A percentile compares a stretch with the other conserved stretches of the same genome.
Evolutionary conservation across 2,888 invertebrate genomes (phyloP).

Genomic region (Resseliella maxima): DNA sequence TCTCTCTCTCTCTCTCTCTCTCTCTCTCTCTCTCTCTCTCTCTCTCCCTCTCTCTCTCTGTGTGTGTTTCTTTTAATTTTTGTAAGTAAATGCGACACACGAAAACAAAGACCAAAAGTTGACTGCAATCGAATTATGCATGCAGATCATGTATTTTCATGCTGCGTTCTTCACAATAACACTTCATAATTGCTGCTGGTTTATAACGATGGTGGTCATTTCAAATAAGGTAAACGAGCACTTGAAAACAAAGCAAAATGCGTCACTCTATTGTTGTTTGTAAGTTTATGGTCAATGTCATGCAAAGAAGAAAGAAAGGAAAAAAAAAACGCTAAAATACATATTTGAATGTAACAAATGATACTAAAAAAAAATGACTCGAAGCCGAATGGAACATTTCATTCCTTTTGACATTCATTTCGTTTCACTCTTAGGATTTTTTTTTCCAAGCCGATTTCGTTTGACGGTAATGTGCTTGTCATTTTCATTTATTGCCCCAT

Average conservation of each 20-base stretch:
- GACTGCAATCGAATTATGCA: slow-evolving; percentile 49
- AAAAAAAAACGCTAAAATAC: not conserved
- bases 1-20: no score
- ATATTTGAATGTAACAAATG: not conserved
- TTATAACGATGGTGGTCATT: slow-evolving; percentile 22
- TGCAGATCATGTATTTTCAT: slow-evolving; percentile 30
- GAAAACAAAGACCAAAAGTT: not conserved
- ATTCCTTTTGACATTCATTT: not conserved
- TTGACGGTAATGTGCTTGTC: not conserved
- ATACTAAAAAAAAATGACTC: not conserved
- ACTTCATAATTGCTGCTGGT: slow-evolving; percentile 46
- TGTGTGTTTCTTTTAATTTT: not conserved
- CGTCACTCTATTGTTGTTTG: not conserved
- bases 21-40: not conserved
- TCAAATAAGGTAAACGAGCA: not conserved
- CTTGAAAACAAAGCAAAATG: slow-evolving; percentile 18
- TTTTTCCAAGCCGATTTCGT: not conserved
- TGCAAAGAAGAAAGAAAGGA: not conserved
- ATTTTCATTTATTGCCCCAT: not conserved
- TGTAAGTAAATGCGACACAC: slow-evolving; percentile 3
- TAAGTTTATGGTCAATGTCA: slow-evolving; percentile 33
- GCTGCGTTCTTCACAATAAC: slow-evolving; percentile 8
- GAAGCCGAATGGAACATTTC: not conserved
- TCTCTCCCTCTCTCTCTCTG: no score
- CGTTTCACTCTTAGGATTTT: no score